These are phyloP conservation scores for Stegastes partitus DNA, from an alignment of 2,113 vertebrate genomes.

Conservation along the genomic window DNA sequence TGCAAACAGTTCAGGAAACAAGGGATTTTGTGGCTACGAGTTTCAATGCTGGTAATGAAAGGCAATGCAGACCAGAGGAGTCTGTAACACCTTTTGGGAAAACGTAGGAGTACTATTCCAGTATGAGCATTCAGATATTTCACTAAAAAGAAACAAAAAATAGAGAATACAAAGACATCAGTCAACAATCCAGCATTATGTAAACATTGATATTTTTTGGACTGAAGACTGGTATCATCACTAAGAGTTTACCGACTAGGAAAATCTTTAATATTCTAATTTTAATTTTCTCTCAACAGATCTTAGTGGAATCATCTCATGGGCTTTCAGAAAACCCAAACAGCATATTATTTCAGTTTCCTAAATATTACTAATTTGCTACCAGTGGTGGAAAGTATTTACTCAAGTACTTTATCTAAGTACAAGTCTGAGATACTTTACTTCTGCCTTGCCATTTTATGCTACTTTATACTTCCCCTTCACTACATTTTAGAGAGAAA, in stretches of 20 bases:
- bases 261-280: not conserved
- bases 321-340: too few relatives aligned
- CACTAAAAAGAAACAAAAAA: slow-evolving; percentile 78
- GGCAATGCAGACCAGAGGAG: slow-evolving; percentile 93
- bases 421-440: too few relatives aligned
- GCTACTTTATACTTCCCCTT: too few relatives aligned
- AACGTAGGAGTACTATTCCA: slow-evolving; percentile 91
- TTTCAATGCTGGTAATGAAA: slow-evolving; percentile 89
- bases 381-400: too few relatives aligned
- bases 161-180: not conserved
- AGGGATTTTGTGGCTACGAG: slow-evolving; percentile 82
- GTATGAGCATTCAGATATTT: slow-evolving; percentile 95
- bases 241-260: not conserved
- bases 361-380: too few relatives aligned
- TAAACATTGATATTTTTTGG: not conserved
- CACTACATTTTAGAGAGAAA: too few relatives aligned
- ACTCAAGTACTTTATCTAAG: too few relatives aligned
- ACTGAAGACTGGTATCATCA: not conserved
- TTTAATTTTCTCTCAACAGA: not conserved
- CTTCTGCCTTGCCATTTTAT: too few relatives aligned
- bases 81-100: slow-evolving; percentile 88
- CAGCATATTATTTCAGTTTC: too few relatives aligned
- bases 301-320: too few relatives aligned
- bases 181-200: not conserved
- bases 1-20: slow-evolving; percentile 92